Evolutionary conservation across 2,888 invertebrate genomes (phyloP).

Genomic region (Marasmarcha lunaedactyla): DNA sequence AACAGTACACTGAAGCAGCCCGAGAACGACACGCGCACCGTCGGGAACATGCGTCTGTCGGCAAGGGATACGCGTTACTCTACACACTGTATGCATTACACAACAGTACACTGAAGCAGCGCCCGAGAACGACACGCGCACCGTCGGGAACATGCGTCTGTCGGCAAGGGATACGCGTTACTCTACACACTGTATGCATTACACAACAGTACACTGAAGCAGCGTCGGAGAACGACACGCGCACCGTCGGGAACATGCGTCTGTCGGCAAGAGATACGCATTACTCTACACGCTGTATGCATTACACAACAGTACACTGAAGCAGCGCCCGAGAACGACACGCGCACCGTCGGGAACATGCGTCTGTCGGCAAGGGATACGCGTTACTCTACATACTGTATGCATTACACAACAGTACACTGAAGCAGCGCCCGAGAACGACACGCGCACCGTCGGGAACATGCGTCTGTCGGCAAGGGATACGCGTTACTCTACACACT

Average conservation of each 20-base stretch:
- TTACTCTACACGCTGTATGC: no score
- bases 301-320: no score
- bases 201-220: no score
- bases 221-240: conserved; percentile 95
- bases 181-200: no score
- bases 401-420: no score
- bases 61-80: conserved; percentile 7
- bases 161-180: no score
- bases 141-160: conserved; percentile 98
- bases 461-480: conserved; percentile 80
- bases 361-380: conserved; percentile 73
- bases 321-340: conserved; percentile 92
- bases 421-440: conserved; percentile 91
- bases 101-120: no score
- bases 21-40: conserved; percentile 92
- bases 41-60: conserved; percentile 97
- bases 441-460: conserved; percentile 97
- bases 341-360: conserved; percentile 98
- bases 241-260: conserved; percentile 97
- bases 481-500: not conserved
- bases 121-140: conserved; percentile 92
- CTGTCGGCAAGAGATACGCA: conserved; percentile 62
- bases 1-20: no score
- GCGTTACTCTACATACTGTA: not conserved
- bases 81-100: conserved; percentile 3